Evolutionary conservation across 2,888 invertebrate species (phyloP).

Genomic region (Amblyjoppa fuscipennis): DNA sequence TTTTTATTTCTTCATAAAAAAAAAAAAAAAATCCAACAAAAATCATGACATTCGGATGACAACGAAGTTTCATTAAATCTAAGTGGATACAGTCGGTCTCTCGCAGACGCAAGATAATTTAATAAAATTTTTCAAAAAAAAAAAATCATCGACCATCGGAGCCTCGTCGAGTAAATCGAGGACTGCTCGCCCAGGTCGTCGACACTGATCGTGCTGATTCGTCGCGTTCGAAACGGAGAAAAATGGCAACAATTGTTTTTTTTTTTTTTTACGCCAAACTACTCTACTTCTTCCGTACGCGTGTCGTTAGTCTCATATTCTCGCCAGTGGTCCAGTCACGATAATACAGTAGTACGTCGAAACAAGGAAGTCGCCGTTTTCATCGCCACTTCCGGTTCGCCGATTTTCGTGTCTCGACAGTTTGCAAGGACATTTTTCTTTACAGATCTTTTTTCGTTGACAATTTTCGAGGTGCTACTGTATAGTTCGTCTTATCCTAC

Average conservation of each 20-base stretch:
- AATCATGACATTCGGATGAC: conserved; percentile 43
- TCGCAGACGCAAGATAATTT: conserved; percentile 43
- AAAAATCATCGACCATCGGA: conserved; percentile 34
- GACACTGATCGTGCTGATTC: background rate
- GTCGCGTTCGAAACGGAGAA: conserved; percentile 37
- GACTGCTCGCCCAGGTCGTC: conserved; percentile 66
- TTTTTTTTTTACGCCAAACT: conserved; percentile 49
- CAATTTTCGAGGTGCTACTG: conserved; percentile 50
- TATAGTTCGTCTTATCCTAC: background rate
- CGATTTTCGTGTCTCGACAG: too few relatives aligned
- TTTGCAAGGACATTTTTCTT: too few relatives aligned
- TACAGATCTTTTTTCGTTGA: background rate
- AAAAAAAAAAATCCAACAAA: conserved; percentile 46
- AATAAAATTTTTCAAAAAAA: conserved; percentile 7
- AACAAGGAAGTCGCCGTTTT: background rate
- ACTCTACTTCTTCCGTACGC: conserved; percentile 26
- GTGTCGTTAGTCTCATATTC: conserved; percentile 34
- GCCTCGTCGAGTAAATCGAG: conserved; percentile 70
- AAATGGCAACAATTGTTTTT: conserved; percentile 43
- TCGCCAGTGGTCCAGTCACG: conserved; percentile 43
- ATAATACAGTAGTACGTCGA: conserved; percentile 14
- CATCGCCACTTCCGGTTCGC: too few relatives aligned
- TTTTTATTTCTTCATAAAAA: conserved; percentile 42
- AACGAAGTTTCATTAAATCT: conserved; percentile 40
- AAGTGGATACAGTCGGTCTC: conserved; percentile 65